Percentiles rank a stretch among this genome's conserved stretches.
Conservation (phyloP, 2,797 vertebrate genomes). For the Rhinoraja longicauda region DNA sequence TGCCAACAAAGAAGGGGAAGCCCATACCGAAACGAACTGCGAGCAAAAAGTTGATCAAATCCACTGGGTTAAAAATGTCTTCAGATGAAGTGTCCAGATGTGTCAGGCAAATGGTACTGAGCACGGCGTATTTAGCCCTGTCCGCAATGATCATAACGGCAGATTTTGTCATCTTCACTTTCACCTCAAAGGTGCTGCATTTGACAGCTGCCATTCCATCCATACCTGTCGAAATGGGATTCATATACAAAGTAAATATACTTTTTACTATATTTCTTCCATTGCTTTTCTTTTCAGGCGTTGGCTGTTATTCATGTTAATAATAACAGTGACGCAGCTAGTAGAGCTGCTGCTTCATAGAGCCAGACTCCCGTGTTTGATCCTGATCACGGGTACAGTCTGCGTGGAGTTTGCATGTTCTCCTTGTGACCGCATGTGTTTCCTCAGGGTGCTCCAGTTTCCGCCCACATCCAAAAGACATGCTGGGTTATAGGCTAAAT, state of each 20-base stretch:
- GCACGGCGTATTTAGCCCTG: slow-evolving; percentile 63
- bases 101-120: slow-evolving; percentile 57
- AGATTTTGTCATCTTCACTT: slow-evolving; percentile 66
- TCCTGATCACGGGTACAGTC: no score
- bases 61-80: slow-evolving; percentile 59
- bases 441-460: no score
- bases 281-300: neutral
- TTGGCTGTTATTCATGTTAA: neutral
- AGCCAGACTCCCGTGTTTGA: no score
- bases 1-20: slow-evolving; percentile 43
- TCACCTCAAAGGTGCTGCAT: slow-evolving; percentile 55
- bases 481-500: no score
- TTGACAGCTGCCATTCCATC: slow-evolving; percentile 68
- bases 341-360: no score
- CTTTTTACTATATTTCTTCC: neutral
- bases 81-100: slow-evolving; percentile 62
- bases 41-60: slow-evolving; percentile 51
- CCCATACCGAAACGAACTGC: slow-evolving; percentile 45
- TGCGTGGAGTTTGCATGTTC: no score
- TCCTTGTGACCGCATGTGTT: no score
- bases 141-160: slow-evolving; percentile 57
- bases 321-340: neutral
- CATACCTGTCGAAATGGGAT: slow-evolving; percentile 57
- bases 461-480: no score
- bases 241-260: slow-evolving; percentile 66